These are phyloP conservation scores for Anadara kagoshimensis DNA, from an alignment of 1,140 invertebrate species.

Conservation along the genomic window DNA sequence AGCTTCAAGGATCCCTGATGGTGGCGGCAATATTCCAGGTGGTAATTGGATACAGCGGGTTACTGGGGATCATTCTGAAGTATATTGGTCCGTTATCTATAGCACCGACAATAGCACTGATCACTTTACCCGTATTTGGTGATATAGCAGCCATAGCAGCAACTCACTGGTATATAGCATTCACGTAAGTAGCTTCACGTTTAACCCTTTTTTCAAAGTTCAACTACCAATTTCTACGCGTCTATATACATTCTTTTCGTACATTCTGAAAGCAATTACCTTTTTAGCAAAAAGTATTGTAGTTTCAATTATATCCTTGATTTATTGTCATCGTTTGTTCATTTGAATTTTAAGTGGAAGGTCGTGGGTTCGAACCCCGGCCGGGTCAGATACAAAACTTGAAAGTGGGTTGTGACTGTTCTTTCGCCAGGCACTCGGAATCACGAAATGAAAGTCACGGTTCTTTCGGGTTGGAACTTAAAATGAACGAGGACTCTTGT, in stretches of 20 bases:
- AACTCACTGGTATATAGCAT: constrained; percentile 87
- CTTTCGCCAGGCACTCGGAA: too few relatives aligned
- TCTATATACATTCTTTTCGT: neutral
- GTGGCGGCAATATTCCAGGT: constrained; percentile 64
- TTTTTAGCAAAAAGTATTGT: too few relatives aligned
- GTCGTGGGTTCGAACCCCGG: too few relatives aligned
- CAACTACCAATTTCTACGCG: neutral
- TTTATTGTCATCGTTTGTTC: too few relatives aligned
- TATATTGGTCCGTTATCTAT: constrained; percentile 88
- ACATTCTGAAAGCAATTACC: too few relatives aligned
- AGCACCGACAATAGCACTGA: constrained; percentile 85
- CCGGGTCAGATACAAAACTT: too few relatives aligned
- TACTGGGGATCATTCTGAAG: constrained; percentile 82
- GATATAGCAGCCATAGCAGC: constrained; percentile 84
- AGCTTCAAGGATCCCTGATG: constrained; percentile 66
- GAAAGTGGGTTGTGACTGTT: too few relatives aligned
- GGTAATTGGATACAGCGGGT: constrained; percentile 75
- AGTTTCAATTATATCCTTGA: too few relatives aligned
- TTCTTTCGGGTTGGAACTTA: too few relatives aligned
- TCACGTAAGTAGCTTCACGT: constrained; percentile 77
- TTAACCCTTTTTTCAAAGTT: neutral
- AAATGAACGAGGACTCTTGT: too few relatives aligned
- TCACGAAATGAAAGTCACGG: too few relatives aligned
- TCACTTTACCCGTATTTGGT: constrained; percentile 86
- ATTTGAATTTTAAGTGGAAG: too few relatives aligned